Conservation (phyloP, 1,140 invertebrate genomes). For the Myzus persicae region DNA sequence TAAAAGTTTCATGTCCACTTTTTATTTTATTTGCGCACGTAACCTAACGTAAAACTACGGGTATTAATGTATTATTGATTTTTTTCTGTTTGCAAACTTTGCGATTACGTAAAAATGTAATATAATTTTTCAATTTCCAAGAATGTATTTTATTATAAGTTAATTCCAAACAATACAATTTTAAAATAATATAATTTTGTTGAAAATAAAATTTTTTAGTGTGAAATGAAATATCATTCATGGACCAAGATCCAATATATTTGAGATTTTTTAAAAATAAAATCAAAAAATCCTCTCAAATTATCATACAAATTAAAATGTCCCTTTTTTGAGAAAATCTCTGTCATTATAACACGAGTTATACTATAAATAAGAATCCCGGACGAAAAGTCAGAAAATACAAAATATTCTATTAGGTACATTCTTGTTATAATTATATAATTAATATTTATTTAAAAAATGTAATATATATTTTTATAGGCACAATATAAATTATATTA, state of each 20-base stretch:
- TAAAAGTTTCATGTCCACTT: background rate
- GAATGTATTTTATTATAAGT: background rate
- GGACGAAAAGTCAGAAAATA: too few relatives aligned
- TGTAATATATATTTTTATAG: too few relatives aligned
- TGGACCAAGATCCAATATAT: background rate
- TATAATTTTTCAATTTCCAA: background rate
- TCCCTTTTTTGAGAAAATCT: background rate
- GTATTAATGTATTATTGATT: conserved; percentile 13
- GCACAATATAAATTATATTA: too few relatives aligned
- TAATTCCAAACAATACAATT: background rate
- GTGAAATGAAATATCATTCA: background rate
- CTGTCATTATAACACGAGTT: too few relatives aligned
- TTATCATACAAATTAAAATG: background rate
- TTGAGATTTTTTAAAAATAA: background rate
- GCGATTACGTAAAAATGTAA: background rate
- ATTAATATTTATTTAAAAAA: too few relatives aligned
- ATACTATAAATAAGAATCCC: too few relatives aligned
- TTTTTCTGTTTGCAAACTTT: background rate
- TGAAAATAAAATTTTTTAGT: background rate
- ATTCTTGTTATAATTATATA: too few relatives aligned
- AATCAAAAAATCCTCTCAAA: background rate
- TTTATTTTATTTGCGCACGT: conserved; percentile 4
- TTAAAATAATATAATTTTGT: background rate
- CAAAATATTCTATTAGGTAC: too few relatives aligned
- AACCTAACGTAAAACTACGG: background rate